phyloP scores from a whole-genome alignment of 2,797 vertebrate genomes.

The Somateria mollissima region DNA sequence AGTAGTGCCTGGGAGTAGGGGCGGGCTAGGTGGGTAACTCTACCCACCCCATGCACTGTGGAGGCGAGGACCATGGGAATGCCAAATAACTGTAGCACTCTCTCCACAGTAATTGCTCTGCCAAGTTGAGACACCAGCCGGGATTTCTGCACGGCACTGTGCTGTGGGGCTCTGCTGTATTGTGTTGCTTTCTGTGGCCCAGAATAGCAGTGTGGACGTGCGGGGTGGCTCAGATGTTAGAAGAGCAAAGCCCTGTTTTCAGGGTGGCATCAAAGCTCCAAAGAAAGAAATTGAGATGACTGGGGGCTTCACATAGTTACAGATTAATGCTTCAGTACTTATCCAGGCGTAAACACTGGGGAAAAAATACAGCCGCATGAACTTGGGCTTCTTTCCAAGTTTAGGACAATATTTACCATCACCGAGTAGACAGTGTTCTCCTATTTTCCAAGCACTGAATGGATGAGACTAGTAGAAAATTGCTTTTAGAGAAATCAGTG shows the following conservation, averaged over 20 bases:
- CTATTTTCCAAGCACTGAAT: not conserved
- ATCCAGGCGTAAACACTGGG: not conserved
- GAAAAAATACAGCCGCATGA: not conserved
- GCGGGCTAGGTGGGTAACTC: not conserved
- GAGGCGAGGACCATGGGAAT: not conserved
- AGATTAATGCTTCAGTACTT: not conserved
- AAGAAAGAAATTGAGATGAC: not conserved
- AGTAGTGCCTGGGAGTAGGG: not conserved
- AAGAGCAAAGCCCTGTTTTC: not conserved
- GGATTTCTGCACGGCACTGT: not conserved
- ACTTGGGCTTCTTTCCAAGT: not conserved
- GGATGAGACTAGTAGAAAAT: not conserved
- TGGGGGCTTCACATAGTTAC: not conserved
- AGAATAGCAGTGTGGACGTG: not conserved
- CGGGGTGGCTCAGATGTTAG: fast-evolving
- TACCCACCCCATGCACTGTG: not conserved
- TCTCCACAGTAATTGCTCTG: not conserved
- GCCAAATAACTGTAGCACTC: not conserved
- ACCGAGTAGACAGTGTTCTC: not conserved
- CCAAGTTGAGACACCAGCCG: not conserved
- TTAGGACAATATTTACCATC: not conserved
- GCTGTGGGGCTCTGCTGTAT: not conserved
- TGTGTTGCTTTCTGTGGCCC: not conserved
- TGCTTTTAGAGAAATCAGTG: not conserved
- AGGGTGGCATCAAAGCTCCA: not conserved